Percentiles rank a stretch among this genome's conserved stretches.
These are phyloP conservation scores for Megatriorchis doriae DNA, from an alignment of 2,113 vertebrate species.

Conservation along the genomic window DNA sequence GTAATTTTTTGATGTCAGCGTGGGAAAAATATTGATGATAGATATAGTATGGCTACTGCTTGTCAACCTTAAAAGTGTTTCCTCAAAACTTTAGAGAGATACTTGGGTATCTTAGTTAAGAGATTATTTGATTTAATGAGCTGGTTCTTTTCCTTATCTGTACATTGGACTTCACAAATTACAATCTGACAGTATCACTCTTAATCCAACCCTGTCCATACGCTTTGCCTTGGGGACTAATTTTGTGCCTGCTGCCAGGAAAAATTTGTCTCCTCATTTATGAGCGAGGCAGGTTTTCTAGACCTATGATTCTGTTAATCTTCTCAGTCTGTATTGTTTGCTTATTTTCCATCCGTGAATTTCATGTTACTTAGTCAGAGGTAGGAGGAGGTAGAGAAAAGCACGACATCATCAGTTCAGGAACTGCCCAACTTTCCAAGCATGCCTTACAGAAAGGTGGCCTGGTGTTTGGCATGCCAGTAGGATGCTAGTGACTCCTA, in stretches of 20 bases:
- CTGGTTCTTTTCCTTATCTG: neutral
- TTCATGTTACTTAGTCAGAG: neutral
- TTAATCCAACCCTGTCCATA: neutral
- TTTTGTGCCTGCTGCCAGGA: neutral
- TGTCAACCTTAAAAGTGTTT: neutral
- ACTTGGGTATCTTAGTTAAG: neutral
- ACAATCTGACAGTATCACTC: neutral
- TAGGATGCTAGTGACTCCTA: neutral
- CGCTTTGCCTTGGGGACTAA: neutral
- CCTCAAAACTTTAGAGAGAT: neutral
- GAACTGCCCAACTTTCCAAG: neutral
- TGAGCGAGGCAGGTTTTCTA: neutral
- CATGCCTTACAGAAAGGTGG: neutral
- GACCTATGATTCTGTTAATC: neutral
- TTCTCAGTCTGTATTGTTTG: neutral
- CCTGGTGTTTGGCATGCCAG: neutral
- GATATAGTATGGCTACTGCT: neutral
- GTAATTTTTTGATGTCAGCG: rapidly evolving
- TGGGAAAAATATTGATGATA: neutral
- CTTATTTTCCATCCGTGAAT: neutral
- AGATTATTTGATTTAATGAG: neutral
- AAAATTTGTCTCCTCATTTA: neutral
- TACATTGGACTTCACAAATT: neutral
- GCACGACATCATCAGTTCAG: neutral
- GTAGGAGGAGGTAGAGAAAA: neutral